Percentiles rank a stretch among this genome's conserved stretches.
Conservation (phyloP, 2,888 invertebrate genomes). For the Drosophila neoperkinsi region DNA sequence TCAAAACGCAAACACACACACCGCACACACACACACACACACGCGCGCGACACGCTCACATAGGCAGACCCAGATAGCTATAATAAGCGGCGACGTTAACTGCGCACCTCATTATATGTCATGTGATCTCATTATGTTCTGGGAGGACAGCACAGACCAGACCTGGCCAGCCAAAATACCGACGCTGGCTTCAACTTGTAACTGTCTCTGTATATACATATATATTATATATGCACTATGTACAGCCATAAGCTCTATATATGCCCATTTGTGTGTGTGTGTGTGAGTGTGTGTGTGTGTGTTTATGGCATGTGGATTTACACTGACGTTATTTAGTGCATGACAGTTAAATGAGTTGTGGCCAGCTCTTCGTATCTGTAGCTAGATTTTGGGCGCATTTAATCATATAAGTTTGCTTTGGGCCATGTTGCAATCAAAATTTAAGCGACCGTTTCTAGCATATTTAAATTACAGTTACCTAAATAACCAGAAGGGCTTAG, state of each 20-base stretch:
- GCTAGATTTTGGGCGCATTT: conserved; percentile 60
- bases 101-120: conserved; percentile 77
- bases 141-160: conserved; percentile 6
- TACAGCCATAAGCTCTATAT: conserved; percentile 52
- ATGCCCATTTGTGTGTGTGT: conserved; percentile 11
- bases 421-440: conserved; percentile 37
- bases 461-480: conserved; percentile 34
- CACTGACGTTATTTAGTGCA: conserved; percentile 76
- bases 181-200: conserved; percentile 23
- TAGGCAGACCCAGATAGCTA: not conserved
- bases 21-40: conserved; percentile 20
- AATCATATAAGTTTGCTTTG: conserved; percentile 58
- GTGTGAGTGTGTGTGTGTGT: conserved; percentile 13
- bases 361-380: conserved; percentile 51
- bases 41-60: conserved; percentile 1
- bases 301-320: conserved; percentile 63
- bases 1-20: conserved; percentile 53
- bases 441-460: conserved; percentile 24
- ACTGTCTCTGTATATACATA: not conserved
- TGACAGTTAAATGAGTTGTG: conserved; percentile 81
- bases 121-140: conserved; percentile 76
- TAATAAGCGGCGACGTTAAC: conserved; percentile 63
- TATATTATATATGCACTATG: conserved; percentile 46
- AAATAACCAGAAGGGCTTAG: conserved; percentile 14
- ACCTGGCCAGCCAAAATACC: conserved; percentile 39